phyloP scores from a whole-genome alignment of 2,113 vertebrate species.

The Ardeotis arabs region DNA sequence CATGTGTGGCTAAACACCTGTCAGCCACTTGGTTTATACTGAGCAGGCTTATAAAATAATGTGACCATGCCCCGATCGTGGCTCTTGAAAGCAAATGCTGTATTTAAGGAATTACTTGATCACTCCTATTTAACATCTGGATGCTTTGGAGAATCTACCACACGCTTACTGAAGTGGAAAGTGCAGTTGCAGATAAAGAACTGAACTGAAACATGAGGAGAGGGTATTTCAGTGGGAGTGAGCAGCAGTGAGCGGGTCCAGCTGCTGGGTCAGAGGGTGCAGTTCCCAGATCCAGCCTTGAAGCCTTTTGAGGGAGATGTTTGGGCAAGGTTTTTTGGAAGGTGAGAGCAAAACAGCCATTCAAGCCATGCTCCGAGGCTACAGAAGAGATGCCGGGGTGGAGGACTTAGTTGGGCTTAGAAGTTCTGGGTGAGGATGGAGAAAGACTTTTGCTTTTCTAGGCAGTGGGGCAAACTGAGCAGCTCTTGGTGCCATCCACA shows the following conservation, averaged over 20 bases:
- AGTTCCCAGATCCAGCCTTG: neutral
- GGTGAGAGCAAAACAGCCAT: neutral
- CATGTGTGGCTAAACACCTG: constrained; percentile 3
- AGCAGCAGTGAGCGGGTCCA: neutral
- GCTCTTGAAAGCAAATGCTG: neutral
- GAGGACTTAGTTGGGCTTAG: neutral
- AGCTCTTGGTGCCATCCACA: neutral
- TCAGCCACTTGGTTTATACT: neutral
- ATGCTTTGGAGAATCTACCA: neutral
- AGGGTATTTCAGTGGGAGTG: neutral
- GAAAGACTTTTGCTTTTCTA: neutral
- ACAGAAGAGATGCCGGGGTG: neutral
- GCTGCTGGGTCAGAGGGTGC: neutral
- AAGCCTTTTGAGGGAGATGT: neutral
- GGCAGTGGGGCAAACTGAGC: neutral
- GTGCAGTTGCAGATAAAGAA: neutral
- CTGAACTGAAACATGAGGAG: neutral
- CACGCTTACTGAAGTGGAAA: neutral
- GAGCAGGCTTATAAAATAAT: neutral
- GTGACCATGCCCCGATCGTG: neutral
- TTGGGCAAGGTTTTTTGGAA: neutral
- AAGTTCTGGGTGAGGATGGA: neutral
- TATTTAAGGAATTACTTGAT: neutral
- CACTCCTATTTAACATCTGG: neutral
- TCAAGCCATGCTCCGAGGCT: neutral